A percentile compares a stretch with the other conserved stretches of the same genome.
Conservation (phyloP, 92 coral and sea anemone genomes). For the Hydrozoanthus gracilis region DNA sequence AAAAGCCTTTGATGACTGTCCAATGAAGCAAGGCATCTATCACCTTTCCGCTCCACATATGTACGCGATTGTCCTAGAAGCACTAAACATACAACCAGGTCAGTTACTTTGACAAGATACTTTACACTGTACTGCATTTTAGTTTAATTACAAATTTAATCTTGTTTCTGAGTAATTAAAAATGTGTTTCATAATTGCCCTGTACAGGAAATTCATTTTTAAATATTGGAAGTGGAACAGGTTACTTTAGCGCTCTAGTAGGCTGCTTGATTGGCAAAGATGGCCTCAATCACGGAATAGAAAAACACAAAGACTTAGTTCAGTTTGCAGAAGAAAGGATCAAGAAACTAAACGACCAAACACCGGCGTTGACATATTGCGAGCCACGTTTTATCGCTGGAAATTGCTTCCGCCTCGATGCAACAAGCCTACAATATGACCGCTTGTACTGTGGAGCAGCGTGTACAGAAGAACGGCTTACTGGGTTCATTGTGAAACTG, state of each 20-base stretch:
- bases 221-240: not conserved
- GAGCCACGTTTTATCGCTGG: slow-evolving; percentile 14
- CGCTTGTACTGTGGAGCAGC: slow-evolving; percentile 34
- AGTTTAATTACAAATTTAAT: not conserved
- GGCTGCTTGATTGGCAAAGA: slow-evolving; percentile 14
- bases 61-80: slow-evolving; percentile 97
- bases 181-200: not conserved
- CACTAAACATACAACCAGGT: slow-evolving; percentile 92
- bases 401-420: slow-evolving; percentile 19
- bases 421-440: not conserved
- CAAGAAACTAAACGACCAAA: slow-evolving; percentile 1
- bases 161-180: not conserved
- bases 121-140: not conserved
- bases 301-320: not conserved
- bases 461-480: slow-evolving; percentile 30
- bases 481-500: not conserved
- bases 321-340: slow-evolving; percentile 11
- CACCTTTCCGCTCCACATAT: slow-evolving; percentile 98
- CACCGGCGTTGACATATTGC: not conserved
- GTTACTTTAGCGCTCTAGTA: not conserved
- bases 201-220: too few species aligned
- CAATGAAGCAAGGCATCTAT: slow-evolving; percentile 82
- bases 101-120: not conserved
- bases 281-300: slow-evolving; percentile 32
- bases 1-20: slow-evolving; percentile 88